Evolutionary conservation across 2,797 vertebrate species (phyloP).

Genomic region (Salarias fasciatus): DNA sequence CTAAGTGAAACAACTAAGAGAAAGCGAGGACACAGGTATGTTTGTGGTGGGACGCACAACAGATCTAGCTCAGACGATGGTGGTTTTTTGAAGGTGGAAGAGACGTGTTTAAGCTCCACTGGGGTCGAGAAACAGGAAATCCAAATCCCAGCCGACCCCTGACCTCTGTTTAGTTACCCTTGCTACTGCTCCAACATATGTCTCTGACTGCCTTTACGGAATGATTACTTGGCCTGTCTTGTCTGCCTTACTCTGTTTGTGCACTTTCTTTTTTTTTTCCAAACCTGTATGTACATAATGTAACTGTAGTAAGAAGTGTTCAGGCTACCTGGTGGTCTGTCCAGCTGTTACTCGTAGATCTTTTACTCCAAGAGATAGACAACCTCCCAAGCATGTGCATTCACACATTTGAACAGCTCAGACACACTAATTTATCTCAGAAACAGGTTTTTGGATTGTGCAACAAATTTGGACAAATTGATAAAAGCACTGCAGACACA

Average conservation of each 20-base stretch:
- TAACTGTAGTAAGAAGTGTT: no score
- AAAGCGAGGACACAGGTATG: slow-evolving; percentile 44
- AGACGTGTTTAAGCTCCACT: slow-evolving; percentile 65
- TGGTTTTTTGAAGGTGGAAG: slow-evolving; percentile 56
- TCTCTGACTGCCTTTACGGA: slow-evolving; percentile 42
- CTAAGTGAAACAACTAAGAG: slow-evolving; percentile 31
- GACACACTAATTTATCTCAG: no score
- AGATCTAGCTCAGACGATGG: slow-evolving; percentile 40
- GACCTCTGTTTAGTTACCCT: slow-evolving; percentile 65
- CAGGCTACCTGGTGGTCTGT: no score
- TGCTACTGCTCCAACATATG: slow-evolving; percentile 78
- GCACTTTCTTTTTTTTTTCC: slow-evolving; percentile 30
- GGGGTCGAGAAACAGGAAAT: slow-evolving; percentile 76
- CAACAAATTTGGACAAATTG: no score
- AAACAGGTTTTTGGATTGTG: no score
- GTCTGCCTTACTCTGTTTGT: slow-evolving; percentile 24
- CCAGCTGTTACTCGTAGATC: no score
- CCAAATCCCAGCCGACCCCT: slow-evolving; percentile 77
- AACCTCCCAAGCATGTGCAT: no score
- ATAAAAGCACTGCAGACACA: no score
- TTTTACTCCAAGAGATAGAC: no score
- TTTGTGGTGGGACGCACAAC: slow-evolving; percentile 31
- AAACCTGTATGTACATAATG: no score
- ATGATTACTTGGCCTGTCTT: slow-evolving; percentile 45
- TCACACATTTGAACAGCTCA: no score